Conservation (phyloP, 2,797 vertebrate species). For the Neosilurus hyrtlii region DNA sequence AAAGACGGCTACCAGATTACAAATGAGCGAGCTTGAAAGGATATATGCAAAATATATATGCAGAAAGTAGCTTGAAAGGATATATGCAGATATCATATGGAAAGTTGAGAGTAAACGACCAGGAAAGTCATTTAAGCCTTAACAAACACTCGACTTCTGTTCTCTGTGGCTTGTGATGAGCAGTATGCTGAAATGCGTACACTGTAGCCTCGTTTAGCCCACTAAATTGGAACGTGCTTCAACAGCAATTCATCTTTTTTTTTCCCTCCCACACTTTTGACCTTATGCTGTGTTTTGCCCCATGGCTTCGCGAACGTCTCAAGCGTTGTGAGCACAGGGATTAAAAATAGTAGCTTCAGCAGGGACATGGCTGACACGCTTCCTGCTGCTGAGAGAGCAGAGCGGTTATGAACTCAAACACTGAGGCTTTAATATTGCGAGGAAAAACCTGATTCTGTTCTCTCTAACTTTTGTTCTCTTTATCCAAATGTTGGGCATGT, state of each 20-base stretch:
- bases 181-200: neutral
- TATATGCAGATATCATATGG: neutral
- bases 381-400: constrained; percentile 43
- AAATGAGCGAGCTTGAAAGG: neutral
- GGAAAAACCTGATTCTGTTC: constrained; percentile 1
- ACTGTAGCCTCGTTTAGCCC: neutral
- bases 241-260: constrained; percentile 19
- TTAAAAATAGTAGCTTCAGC: constrained; percentile 54
- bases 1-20: neutral
- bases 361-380: constrained; percentile 36
- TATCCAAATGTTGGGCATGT: neutral
- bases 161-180: neutral
- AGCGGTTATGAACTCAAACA: constrained; percentile 14
- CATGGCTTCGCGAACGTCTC: constrained; percentile 20
- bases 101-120: neutral
- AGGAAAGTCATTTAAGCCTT: neutral
- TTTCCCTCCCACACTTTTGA: constrained; percentile 40
- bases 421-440: constrained; percentile 33
- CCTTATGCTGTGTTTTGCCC: constrained; percentile 44
- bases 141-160: neutral
- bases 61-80: neutral
- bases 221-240: constrained; percentile 9
- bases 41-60: no score
- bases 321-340: constrained; percentile 5
- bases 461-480: no score